Evolutionary conservation across 2,797 vertebrate genomes (phyloP), one percentile per base, ranked within the genome.

Genomic region (Danio albolineatus): DNA sequence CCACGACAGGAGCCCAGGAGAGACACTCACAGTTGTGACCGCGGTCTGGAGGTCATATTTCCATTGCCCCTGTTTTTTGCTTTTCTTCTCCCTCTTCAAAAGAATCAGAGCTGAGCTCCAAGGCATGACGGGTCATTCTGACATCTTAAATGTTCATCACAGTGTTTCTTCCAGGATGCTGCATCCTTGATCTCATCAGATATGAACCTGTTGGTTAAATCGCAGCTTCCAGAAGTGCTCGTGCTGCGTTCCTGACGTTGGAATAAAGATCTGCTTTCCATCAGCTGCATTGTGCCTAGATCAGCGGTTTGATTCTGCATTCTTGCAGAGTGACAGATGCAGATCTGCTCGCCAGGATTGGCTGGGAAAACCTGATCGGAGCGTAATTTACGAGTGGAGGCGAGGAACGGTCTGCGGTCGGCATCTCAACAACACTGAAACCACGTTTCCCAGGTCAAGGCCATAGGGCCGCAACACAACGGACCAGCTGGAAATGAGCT

Each of bases 71-170:
- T 81, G 39, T 74, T 84, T 84, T 86, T 85, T 90, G 43, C 66
- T 78, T 91, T 93, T 87, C 90, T 91, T 89, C 85, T 87, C 79
- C 87, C 84, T 66, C 85, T 85, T 93, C 91, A 93, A 92, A 92
- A 90, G 87, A 82, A 85, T 46, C 71, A 67, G 38, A 62, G 62
- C 82, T 89, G 87, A 89, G 87, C 84, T 86, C 82, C 85, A 80
- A 87, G 78, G 74, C 79, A 85, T 71, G 19, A 79, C 53, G 73
- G 67, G 82, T 62, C 80, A 84, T 82, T 85, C 64, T 69, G 66
- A 76, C 61, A 79, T 65, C 49, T 44, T 78, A 21, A 79, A 44
- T 21, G 64, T 60, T 70, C 54, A 9, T 51, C 6, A 41, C 10
- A 46, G 13, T 41, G 14, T 51, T n/a, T 48, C 46, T 43, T n/a